These are phyloP conservation scores for Piscicola geometra DNA, from an alignment of 2,888 invertebrate genomes.

Conservation along the genomic window DNA sequence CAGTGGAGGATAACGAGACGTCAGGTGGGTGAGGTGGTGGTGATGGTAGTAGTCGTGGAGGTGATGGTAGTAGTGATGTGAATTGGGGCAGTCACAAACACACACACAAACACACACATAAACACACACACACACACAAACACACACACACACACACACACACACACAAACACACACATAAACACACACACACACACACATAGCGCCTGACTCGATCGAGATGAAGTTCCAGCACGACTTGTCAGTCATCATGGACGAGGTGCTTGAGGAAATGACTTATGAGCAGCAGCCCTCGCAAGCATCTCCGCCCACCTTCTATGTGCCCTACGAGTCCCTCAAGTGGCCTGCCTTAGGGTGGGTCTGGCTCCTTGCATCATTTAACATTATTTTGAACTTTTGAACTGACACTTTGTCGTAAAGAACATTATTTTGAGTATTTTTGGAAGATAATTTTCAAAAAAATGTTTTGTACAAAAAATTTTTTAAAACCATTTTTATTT, in stretches of 20 bases:
- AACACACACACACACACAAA: too few relatives aligned
- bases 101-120: too few relatives aligned
- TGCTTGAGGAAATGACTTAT: conserved; percentile 2
- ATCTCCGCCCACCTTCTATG: neutral
- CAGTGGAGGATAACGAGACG: neutral
- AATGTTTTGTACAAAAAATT: too few relatives aligned
- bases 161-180: too few relatives aligned
- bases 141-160: too few relatives aligned
- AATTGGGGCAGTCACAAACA: too few relatives aligned
- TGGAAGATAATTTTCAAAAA: too few relatives aligned
- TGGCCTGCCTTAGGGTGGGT: conserved; percentile 1
- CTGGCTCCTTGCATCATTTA: neutral
- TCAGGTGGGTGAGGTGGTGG: neutral
- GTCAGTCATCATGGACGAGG: conserved; percentile 18
- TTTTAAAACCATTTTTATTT: too few relatives aligned
- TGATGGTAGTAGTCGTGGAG: too few relatives aligned
- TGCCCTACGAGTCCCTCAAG: neutral
- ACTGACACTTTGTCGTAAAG: neutral
- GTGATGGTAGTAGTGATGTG: too few relatives aligned
- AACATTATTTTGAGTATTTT: too few relatives aligned
- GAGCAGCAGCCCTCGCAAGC: neutral
- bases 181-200: neutral
- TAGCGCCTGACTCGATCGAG: conserved; percentile 23
- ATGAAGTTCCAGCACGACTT: conserved; percentile 16
- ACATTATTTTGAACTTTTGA: neutral